These are phyloP conservation scores for Dicranocentrus wangi DNA, from an alignment of 2,888 invertebrate species.

Conservation along the genomic window DNA sequence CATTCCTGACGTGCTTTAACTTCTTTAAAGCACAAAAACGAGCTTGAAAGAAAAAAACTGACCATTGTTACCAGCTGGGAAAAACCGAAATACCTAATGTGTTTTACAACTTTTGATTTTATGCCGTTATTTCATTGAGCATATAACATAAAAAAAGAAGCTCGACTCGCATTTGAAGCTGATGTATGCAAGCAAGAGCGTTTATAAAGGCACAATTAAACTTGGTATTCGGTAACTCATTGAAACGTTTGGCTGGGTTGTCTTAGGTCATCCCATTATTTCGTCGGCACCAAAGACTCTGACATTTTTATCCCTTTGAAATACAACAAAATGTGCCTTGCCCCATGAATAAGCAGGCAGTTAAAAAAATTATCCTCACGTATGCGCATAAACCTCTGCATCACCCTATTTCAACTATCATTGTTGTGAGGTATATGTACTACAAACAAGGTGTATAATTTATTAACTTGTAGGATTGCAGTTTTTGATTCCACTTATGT, in stretches of 20 bases:
- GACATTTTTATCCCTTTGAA: background rate
- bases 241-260: background rate
- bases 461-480: conserved; percentile 8
- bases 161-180: no score
- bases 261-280: background rate
- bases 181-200: no score
- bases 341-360: background rate
- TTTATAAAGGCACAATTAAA: no score
- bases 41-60: no score
- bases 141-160: no score
- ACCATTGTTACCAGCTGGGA: no score
- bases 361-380: background rate
- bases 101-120: no score
- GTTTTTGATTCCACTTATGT: background rate
- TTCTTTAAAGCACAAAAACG: no score
- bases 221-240: no score
- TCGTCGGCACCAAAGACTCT: background rate
- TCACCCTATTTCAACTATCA: background rate
- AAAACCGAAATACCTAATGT: no score
- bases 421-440: background rate
- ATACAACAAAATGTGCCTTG: background rate
- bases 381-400: background rate
- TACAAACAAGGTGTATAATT: background rate
- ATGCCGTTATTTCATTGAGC: no score
- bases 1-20: no score